Conservation (phyloP, 2,888 invertebrate genomes). For the Hartigia nigra region DNA sequence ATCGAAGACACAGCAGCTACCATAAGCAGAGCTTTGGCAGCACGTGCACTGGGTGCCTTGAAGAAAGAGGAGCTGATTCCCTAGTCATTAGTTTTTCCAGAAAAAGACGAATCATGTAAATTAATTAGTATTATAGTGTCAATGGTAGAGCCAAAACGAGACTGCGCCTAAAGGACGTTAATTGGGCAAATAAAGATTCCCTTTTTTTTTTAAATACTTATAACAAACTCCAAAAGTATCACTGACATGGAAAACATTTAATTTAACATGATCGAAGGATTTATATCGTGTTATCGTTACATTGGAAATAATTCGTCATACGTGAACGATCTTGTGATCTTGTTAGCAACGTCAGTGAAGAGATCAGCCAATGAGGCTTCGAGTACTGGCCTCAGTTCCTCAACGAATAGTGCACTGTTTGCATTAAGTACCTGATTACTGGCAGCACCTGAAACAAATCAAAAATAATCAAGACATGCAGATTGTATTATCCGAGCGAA, state of each 20-base stretch:
- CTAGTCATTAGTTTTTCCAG: slow-evolving; percentile 28
- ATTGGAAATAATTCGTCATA: slow-evolving; percentile 77
- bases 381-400: slow-evolving; percentile 75
- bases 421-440: slow-evolving; percentile 77
- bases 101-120: neutral
- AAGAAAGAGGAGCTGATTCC: slow-evolving; percentile 72
- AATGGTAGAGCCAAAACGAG: neutral
- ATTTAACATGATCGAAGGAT: neutral
- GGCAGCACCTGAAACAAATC: slow-evolving; percentile 69
- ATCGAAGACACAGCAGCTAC: slow-evolving; percentile 75
- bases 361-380: slow-evolving; percentile 74
- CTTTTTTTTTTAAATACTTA: slow-evolving; percentile 8
- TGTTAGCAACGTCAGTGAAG: slow-evolving; percentile 78
- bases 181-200: slow-evolving; percentile 11
- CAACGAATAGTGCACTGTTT: slow-evolving; percentile 75
- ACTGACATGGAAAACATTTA: neutral
- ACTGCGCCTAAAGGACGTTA: slow-evolving; percentile 5
- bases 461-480: neutral
- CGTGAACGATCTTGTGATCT: slow-evolving; percentile 76
- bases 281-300: slow-evolving; percentile 32
- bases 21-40: slow-evolving; percentile 71
- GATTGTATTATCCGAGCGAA: neutral
- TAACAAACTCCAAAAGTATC: neutral
- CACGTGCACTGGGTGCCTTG: slow-evolving; percentile 71
- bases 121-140: neutral